phyloP scores from a whole-genome alignment of 2,888 invertebrate genomes.

The Sinodicranocentrus sp. region DNA sequence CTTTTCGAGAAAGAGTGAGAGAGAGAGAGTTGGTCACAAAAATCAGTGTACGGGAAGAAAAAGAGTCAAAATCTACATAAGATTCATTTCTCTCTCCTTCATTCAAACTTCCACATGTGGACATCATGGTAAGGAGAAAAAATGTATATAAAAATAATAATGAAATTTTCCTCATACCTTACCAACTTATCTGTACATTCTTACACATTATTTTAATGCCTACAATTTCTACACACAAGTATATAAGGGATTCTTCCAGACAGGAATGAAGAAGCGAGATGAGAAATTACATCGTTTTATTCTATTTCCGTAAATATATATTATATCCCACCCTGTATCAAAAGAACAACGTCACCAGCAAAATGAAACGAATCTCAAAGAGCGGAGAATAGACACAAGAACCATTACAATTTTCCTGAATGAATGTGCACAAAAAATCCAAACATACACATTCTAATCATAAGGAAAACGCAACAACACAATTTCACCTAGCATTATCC shows the following conservation, averaged over 20 bases:
- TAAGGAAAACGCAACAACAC: neutral
- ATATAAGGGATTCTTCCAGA: neutral
- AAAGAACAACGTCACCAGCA: neutral
- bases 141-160: neutral
- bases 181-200: neutral
- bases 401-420: slow-evolving; percentile 12
- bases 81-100: neutral
- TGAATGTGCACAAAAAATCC: slow-evolving; percentile 9
- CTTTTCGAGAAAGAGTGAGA: too few relatives aligned
- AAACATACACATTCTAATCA: neutral
- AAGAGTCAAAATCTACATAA: slow-evolving; percentile 5
- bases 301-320: neutral
- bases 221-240: neutral
- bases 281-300: neutral
- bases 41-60: slow-evolving; percentile 30
- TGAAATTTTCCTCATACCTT: neutral
- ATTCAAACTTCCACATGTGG: neutral
- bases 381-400: neutral
- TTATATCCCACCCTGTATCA: too few relatives aligned
- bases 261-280: neutral
- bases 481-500: slow-evolving; percentile 10
- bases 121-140: neutral
- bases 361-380: neutral
- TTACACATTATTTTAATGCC: slow-evolving; percentile 1
- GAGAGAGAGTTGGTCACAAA: slow-evolving; percentile 10